These are phyloP conservation scores for Muraenolepis orangiensis DNA, from an alignment of 2,797 vertebrate species.

Conservation along the genomic window DNA sequence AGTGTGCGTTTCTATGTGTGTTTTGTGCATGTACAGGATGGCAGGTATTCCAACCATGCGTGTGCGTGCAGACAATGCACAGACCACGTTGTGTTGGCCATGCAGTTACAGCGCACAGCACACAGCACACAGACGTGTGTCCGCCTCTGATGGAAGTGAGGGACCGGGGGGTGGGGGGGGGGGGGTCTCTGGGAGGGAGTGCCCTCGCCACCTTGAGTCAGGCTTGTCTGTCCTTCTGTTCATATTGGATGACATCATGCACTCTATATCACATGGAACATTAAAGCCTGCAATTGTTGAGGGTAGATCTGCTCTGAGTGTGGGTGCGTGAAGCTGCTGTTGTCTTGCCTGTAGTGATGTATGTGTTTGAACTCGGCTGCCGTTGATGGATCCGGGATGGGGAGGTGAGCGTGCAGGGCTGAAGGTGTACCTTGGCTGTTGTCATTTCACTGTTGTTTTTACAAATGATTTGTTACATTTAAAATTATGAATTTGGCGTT, in stretches of 20 bases:
- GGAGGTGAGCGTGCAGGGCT: not conserved
- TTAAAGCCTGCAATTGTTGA: conserved; percentile 43
- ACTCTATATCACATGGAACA: conserved; percentile 34
- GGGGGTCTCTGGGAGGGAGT: conserved; percentile 20
- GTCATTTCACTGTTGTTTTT: not conserved
- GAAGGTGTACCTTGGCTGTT: not conserved
- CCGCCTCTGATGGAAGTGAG: not conserved
- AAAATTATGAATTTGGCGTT: not conserved
- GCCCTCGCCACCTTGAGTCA: conserved; percentile 23
- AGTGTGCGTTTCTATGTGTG: conserved; percentile 13
- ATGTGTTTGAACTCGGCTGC: not conserved
- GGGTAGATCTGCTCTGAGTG: not conserved
- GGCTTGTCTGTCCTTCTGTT: conserved; percentile 28
- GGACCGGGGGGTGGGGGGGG: too few relatives aligned
- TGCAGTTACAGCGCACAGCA: not conserved
- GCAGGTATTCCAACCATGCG: conserved; percentile 13
- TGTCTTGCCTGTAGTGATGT: not conserved
- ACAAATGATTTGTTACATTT: not conserved
- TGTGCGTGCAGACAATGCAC: not conserved
- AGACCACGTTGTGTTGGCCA: not conserved
- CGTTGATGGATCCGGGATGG: not conserved
- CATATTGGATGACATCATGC: conserved; percentile 38
- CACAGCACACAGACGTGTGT: too few relatives aligned
- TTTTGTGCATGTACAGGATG: conserved; percentile 42
- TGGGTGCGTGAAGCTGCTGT: not conserved